Conservation (phyloP, 2,888 invertebrate species). For the Sipunculus nudus region DNA sequence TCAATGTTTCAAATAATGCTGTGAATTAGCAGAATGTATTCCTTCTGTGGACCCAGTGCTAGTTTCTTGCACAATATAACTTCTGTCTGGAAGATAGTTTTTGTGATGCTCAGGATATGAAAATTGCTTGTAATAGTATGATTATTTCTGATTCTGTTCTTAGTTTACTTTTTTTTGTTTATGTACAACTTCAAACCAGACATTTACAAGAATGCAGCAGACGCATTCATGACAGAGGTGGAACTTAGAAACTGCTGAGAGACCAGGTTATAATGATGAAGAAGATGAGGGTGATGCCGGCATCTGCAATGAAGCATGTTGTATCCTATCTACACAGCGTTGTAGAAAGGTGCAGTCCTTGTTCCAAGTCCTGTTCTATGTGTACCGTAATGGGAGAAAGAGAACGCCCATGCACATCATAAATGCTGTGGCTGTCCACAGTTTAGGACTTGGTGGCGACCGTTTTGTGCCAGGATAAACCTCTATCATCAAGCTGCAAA, state of each 20-base stretch:
- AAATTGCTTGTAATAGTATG: slow-evolving; percentile 10
- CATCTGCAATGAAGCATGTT: too few species aligned
- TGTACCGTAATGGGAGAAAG: background rate
- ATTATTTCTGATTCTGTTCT: slow-evolving; percentile 3
- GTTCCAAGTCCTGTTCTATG: background rate
- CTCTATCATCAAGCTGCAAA: too few species aligned
- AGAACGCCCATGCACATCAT: slow-evolving; percentile 3
- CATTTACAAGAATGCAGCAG: slow-evolving; percentile 6
- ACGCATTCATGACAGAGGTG: slow-evolving; percentile 2
- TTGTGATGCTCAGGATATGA: slow-evolving; percentile 9
- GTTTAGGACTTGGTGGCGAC: slow-evolving; percentile 8
- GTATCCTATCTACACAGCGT: too few species aligned
- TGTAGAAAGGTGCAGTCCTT: too few species aligned
- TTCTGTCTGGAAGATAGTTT: slow-evolving; percentile 10
- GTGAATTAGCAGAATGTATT: background rate
- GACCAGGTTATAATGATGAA: background rate
- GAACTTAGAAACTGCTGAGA: background rate
- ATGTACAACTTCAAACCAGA: slow-evolving; percentile 12
- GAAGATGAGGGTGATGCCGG: background rate
- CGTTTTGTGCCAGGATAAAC: slow-evolving; percentile 3
- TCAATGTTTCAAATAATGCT: background rate
- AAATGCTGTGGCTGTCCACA: slow-evolving; percentile 5
- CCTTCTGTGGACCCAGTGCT: background rate
- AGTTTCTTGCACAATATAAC: background rate
- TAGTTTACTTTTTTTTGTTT: background rate